These are phyloP conservation scores for Cricetomys ansorgei DNA, from an alignment of 2,113 vertebrate species.

Conservation along the genomic window DNA sequence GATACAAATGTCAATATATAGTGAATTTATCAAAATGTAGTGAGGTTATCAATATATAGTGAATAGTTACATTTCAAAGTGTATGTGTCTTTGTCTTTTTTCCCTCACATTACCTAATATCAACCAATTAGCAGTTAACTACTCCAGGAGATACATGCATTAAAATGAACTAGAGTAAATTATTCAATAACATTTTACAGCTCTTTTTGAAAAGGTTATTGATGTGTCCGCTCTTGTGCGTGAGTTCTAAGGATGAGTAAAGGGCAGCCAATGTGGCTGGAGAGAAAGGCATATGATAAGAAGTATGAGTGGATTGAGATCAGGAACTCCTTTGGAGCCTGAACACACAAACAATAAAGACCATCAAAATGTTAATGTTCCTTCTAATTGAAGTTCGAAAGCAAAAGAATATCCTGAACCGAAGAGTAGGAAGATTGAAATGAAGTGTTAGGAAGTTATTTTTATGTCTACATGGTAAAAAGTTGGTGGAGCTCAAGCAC, in stretches of 20 bases:
- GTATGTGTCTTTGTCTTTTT: neutral
- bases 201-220: neutral
- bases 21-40: too few species aligned
- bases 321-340: neutral
- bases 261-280: accelerated
- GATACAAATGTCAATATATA: neutral
- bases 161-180: neutral
- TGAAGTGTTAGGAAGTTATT: neutral
- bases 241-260: neutral
- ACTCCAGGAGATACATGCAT: neutral
- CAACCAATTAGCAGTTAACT: neutral
- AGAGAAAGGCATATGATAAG: neutral
- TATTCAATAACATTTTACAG: neutral
- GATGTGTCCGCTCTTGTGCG: too few species aligned
- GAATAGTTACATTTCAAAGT: neutral
- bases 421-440: neutral
- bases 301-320: accelerated
- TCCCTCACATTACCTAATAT: neutral
- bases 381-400: neutral
- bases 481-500: neutral
- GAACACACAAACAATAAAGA: neutral
- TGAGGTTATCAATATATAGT: neutral
- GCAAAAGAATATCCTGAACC: neutral
- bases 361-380: neutral
- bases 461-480: neutral